Conservation (phyloP, 1,140 invertebrate species). For the Drosophila cardini region DNA sequence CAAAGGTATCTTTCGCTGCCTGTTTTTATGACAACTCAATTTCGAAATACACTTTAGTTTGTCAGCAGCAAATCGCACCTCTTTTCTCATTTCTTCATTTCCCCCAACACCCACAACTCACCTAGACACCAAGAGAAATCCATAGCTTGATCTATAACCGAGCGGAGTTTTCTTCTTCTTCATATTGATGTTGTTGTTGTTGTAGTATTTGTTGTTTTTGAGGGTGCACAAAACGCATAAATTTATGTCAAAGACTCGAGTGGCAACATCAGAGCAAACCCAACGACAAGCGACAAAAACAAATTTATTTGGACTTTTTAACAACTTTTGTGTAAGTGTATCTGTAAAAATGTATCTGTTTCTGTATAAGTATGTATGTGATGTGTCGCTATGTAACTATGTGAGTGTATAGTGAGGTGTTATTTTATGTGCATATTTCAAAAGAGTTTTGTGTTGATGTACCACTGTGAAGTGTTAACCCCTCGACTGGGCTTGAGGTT, state of each 20-base stretch:
- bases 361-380: conserved; percentile 21
- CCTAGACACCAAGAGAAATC: conserved; percentile 43
- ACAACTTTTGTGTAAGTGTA: conserved; percentile 63
- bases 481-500: neutral
- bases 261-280: conserved; percentile 39
- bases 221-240: conserved; percentile 77
- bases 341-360: conserved; percentile 20
- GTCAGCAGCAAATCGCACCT: conserved; percentile 52
- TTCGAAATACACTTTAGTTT: conserved; percentile 78
- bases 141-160: conserved; percentile 69
- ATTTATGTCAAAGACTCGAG: conserved; percentile 79
- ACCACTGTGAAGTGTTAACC: conserved; percentile 25
- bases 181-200: conserved; percentile 39
- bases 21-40: conserved; percentile 82
- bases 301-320: conserved; percentile 83
- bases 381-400: conserved; percentile 20
- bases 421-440: conserved; percentile 44
- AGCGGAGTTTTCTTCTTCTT: conserved; percentile 33
- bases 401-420: conserved; percentile 36
- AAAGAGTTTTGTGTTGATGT: conserved; percentile 3
- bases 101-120: conserved; percentile 7
- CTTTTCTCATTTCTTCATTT: neutral
- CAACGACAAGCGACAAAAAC: conserved; percentile 53
- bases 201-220: conserved; percentile 44
- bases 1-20: conserved; percentile 9